A percentile compares a stretch with the other conserved stretches of the same genome.
Evolutionary conservation across 2,888 invertebrate species (phyloP).

Genomic region (Euclidia mi): DNA sequence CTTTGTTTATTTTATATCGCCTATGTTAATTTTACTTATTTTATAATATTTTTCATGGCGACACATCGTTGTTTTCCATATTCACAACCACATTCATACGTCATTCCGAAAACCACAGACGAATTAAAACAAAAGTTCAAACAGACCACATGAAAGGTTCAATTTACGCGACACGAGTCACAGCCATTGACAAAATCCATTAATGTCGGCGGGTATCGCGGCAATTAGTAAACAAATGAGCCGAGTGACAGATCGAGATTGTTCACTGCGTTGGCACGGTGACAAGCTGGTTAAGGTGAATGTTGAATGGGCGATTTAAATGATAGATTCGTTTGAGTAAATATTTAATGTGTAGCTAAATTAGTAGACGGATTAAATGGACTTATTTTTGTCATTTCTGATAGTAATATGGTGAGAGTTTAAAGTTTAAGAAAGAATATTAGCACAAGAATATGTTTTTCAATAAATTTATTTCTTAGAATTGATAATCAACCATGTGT

Average conservation of each 20-base stretch:
- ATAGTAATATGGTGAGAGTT: too few relatives aligned
- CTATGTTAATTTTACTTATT: too few relatives aligned
- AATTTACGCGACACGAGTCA: constrained; percentile 57
- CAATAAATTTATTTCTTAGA: too few relatives aligned
- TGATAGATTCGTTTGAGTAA: neutral
- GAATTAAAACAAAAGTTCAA: constrained; percentile 56
- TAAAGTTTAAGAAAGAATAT: too few relatives aligned
- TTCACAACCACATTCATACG: neutral
- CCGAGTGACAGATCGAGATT: constrained; percentile 84
- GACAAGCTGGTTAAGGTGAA: constrained; percentile 34
- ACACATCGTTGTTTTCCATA: too few relatives aligned
- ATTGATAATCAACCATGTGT: too few relatives aligned
- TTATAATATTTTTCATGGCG: too few relatives aligned
- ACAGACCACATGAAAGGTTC: constrained; percentile 83
- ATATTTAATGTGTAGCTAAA: too few relatives aligned
- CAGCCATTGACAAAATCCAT: constrained; percentile 88
- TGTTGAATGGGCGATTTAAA: constrained; percentile 25
- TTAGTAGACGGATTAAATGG: too few relatives aligned
- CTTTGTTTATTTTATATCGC: too few relatives aligned
- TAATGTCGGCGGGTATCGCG: constrained; percentile 78
- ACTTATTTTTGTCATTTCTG: too few relatives aligned
- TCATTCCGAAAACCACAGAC: constrained; percentile 30
- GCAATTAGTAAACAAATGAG: constrained; percentile 89
- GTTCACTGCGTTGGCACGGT: constrained; percentile 46
- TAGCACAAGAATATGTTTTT: too few relatives aligned